Evolutionary conservation across 2,113 vertebrate genomes (phyloP), one percentile per base, ranked within the genome.

Genomic region (Psittacara wagleri): DNA sequence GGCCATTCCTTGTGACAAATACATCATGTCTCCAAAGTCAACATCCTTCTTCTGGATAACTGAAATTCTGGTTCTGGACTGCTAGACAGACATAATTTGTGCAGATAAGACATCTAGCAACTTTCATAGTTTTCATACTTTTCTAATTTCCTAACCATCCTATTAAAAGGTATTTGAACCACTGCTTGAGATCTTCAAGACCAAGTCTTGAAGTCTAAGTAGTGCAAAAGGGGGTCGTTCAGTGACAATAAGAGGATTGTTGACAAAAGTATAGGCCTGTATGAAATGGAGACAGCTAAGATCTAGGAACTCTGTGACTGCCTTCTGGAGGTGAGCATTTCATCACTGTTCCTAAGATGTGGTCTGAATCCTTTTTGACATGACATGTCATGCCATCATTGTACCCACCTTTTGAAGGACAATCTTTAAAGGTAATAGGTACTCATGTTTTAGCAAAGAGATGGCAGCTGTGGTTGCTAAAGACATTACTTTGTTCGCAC

Each of bases 151-250:
- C 24, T 46, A 73, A 43, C 13, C 48, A 37, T 10, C 31, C 25
- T 63, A 29, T 49, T 41, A 17, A 78, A 39, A 76, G 22, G 7
- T 51, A n/a, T 88, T 91, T 33, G 46, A 64, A 51, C 28, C 8
- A 18, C 35, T 81, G 35, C 20, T 72, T 68, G 73, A 51, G 46
- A 44, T 78, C 55, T 86, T 81, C 44, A 78, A 62, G 25, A 70
- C 19, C 16, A 19, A 9, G 27, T 7, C 20, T 81, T 62, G 33
- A 57, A 17, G n/a, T 49, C 37, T 46, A 22, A 37, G 46, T n/a
- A 7, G 11, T 39, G 37, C 46, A 67, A 33, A 72, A n/a, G 17
- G 22, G 6, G 4, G 8, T 29, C 0, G 0, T 67, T 95, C 44
- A 23, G 29, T n/a, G 19, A 57, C n/a, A 57, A 35, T 20, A 75